Conservation (phyloP, 2,888 invertebrate species). For the Micoletzkya japonica region DNA sequence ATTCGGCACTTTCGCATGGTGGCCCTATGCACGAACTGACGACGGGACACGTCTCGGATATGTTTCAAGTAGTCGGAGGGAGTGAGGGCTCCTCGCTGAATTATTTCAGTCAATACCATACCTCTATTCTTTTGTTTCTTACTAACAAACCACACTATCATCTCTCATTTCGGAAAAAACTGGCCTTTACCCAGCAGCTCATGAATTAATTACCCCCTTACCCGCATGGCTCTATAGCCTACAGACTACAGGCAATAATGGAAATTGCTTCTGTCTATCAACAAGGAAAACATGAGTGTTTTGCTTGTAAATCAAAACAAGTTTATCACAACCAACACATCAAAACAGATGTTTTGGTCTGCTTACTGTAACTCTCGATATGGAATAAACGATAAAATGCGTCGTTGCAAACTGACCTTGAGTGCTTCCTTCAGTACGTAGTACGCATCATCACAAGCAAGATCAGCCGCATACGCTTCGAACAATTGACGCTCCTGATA, state of each 20-base stretch:
- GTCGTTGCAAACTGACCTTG: conserved; percentile 27
- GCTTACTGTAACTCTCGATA: too few relatives aligned
- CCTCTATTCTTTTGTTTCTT: neutral
- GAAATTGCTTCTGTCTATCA: too few relatives aligned
- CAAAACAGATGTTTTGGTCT: too few relatives aligned
- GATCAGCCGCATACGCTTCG: conserved; percentile 75
- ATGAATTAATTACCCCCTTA: too few relatives aligned
- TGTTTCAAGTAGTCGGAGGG: conserved; percentile 93
- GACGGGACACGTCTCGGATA: conserved; percentile 88
- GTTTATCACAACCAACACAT: too few relatives aligned
- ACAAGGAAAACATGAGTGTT: too few relatives aligned
- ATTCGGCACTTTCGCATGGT: conserved; percentile 94
- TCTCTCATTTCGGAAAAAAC: too few relatives aligned
- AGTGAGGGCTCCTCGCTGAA: conserved; percentile 71
- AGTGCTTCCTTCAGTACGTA: conserved; percentile 81
- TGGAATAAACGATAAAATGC: neutral
- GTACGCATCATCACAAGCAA: conserved; percentile 95
- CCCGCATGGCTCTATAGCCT: too few relatives aligned
- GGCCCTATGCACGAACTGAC: conserved; percentile 92
- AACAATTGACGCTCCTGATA: conserved; percentile 53
- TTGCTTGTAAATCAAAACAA: too few relatives aligned
- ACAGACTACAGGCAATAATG: too few relatives aligned
- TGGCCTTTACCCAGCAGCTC: too few relatives aligned
- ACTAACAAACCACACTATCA: conserved; percentile 44
- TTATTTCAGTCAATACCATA: neutral